Base-by-base conservation (phyloP, 2,797 vertebrate genomes). In the Xyrichtys novacula region DNA sequence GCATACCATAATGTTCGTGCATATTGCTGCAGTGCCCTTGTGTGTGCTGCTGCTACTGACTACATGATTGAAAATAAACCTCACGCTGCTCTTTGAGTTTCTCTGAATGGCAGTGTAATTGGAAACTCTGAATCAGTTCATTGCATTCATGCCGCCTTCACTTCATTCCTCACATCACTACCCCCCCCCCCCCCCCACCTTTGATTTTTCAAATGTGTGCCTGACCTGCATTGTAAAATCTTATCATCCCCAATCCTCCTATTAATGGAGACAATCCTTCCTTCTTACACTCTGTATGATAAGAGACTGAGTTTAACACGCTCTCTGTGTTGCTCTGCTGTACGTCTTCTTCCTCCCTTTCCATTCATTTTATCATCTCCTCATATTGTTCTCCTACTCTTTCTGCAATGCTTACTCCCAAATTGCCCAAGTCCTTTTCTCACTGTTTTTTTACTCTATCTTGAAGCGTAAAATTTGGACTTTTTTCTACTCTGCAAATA, bases 391-490 rank as follows among this genome's bases (percentile, higher is more conserved):
- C 50, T 65, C 52, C 53, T 64, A 52, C 44, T 75, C 40, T 34
- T 59, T 59, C 55, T 53, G 20, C 47, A 63, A 15, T 25, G 26
- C 14, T 58, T 17, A 1, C 66, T 47, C 44, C 77, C 28, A 68
- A 71, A 81, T 76, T 62, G 72, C 46, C 36, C 25, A 16, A 19
- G 22, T 73, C 56, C 46, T 55, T 53, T 72, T 83, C 68, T 52
- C 25, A n/a, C 22, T 39, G 11, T 69, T 67, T 56, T 65, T 74
- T 31, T 76, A 46, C 43, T 64, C 65, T 71, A 74, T 70, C 68
- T 58, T 85, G 74, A 73, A 83, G 78, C 29, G 5, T 81, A 83
- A 85, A 80, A 89, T 87, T n/a, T 85, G 54, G 73, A 78, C 32
- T 46, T 73, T 34, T 70, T n/a, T 54, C 16, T 6, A 50, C 23